phyloP scores from a whole-genome alignment of 2,113 vertebrate genomes.

The rabbit (Oryctolagus cuniculus) region DNA sequence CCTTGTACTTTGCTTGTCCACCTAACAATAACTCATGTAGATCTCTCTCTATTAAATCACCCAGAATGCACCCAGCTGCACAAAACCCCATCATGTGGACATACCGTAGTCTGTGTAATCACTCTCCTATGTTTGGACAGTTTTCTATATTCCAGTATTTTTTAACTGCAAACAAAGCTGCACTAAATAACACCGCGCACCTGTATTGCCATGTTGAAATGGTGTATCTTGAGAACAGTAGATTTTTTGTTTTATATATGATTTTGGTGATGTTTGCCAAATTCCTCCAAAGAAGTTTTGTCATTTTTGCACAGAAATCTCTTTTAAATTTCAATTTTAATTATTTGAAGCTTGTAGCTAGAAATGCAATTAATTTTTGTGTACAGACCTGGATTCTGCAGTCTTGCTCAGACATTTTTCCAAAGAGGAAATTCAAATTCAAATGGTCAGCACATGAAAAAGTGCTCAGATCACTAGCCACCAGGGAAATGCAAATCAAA shows the following conservation, averaged over 20 bases:
- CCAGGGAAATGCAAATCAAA: too few species aligned
- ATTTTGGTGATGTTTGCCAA: neutral
- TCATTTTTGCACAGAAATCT: neutral
- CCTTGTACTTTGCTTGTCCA: neutral
- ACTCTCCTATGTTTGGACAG: neutral
- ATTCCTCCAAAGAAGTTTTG: neutral
- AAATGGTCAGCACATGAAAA: too few species aligned
- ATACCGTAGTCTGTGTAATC: neutral
- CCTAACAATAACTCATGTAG: neutral
- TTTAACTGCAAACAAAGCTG: neutral
- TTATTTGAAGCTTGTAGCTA: neutral
- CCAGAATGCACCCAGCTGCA: neutral
- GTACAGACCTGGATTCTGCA: neutral
- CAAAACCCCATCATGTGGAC: neutral
- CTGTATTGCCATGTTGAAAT: neutral
- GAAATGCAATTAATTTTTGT: neutral
- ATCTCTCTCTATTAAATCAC: neutral
- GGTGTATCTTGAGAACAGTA: neutral
- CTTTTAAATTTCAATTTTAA: neutral
- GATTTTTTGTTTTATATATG: neutral
- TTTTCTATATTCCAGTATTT: neutral
- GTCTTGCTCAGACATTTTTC: neutral
- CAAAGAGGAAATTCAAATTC: too few species aligned
- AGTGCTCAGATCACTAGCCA: too few species aligned
- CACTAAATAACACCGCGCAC: neutral